These are phyloP conservation scores for Caenorhabditis tropicalis DNA, from an alignment of 1,140 invertebrate genomes.

Conservation along the genomic window DNA sequence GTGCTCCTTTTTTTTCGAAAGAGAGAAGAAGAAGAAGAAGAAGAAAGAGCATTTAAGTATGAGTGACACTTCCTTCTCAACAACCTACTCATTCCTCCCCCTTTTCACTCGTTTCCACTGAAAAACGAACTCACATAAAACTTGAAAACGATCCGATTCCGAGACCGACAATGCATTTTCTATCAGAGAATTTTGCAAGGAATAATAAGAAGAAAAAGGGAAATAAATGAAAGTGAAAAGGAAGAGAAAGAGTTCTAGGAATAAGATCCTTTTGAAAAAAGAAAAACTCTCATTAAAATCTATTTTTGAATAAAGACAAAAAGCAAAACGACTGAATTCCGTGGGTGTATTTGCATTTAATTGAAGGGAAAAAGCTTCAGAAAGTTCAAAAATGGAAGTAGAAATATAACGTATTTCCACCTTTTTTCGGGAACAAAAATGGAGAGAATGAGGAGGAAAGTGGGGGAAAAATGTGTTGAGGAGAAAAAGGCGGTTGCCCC, in stretches of 20 bases:
- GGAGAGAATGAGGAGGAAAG: not conserved
- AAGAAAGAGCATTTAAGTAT: too few species aligned
- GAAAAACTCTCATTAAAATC: not conserved
- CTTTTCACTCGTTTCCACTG: too few species aligned
- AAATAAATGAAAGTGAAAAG: not conserved
- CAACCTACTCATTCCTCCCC: not conserved
- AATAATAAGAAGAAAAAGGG: not conserved
- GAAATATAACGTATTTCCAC: not conserved
- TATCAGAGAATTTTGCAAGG: not conserved
- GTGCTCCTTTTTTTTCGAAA: not conserved
- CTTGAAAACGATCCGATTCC: conserved; percentile 11
- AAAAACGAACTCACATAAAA: not conserved
- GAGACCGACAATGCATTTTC: not conserved
- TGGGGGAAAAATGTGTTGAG: not conserved
- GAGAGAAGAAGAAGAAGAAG: too few species aligned
- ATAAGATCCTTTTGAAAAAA: not conserved
- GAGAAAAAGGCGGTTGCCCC: not conserved
- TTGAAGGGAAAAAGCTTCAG: not conserved
- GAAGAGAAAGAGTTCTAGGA: not conserved
- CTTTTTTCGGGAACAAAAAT: not conserved
- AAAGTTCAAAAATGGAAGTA: not conserved
- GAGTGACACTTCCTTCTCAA: conserved; percentile 19
- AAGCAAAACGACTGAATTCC: not conserved
- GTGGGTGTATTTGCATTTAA: not conserved
- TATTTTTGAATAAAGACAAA: not conserved